phyloP scores from a whole-genome alignment of 2,888 invertebrate species.

The Margaritifera margaritifera region DNA sequence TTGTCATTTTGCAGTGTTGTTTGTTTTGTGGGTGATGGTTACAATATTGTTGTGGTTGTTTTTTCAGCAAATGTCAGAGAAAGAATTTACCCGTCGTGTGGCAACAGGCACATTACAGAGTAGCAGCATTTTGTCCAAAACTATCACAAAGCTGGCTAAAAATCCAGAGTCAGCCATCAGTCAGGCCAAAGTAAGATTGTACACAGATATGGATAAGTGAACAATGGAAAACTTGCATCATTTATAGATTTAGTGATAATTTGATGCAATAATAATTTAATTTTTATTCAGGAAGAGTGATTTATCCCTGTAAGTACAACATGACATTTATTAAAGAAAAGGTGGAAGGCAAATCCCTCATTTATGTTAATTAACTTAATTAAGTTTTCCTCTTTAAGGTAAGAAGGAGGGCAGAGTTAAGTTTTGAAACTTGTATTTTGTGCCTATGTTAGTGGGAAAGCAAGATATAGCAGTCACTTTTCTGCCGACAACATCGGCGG shows the following conservation, averaged over 20 bases:
- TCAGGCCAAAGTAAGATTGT: constrained; percentile 53
- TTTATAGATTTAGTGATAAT: background rate
- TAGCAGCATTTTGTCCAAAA: constrained; percentile 60
- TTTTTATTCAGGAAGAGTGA: constrained; percentile 10
- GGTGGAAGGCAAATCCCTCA: no score
- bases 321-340: no score
- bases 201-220: background rate
- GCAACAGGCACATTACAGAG: constrained; percentile 69
- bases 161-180: constrained; percentile 49
- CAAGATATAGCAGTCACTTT: no score
- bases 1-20: background rate
- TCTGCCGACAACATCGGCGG: no score
- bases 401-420: no score
- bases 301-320: no score
- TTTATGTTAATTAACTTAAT: no score
- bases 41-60: constrained; percentile 3
- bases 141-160: constrained; percentile 58
- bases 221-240: background rate
- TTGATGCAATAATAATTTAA: background rate
- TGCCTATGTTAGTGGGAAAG: no score
- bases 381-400: no score
- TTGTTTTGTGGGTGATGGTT: constrained; percentile 9
- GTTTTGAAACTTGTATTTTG: no score
- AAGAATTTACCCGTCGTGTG: constrained; percentile 65
- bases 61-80: constrained; percentile 67